Conservation (phyloP, 2,797 vertebrate species). For the Lithobates sylvaticus region DNA sequence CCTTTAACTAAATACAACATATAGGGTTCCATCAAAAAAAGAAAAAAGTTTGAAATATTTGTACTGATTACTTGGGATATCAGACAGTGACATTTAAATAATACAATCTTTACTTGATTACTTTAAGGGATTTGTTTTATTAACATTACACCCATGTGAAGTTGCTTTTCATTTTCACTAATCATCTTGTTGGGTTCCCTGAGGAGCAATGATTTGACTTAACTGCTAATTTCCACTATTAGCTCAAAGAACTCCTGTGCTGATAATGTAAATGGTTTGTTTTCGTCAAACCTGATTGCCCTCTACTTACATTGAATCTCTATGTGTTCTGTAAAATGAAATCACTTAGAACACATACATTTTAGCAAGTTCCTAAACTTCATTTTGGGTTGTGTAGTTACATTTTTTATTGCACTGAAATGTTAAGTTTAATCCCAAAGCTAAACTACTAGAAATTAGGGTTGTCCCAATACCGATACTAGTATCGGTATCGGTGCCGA, state of each 20-base stretch:
- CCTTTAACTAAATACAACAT: neutral
- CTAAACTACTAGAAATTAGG: no score
- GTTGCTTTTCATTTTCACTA: constrained; percentile 33
- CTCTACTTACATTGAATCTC: neutral
- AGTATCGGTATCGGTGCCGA: no score
- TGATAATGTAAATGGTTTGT: constrained; percentile 38
- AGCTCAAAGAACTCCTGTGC: constrained; percentile 17
- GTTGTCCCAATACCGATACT: no score
- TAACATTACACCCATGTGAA: constrained; percentile 23
- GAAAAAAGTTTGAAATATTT: constrained; percentile 7
- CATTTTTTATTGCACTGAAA: no score
- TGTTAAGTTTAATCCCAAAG: no score
- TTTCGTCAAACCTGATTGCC: constrained; percentile 10
- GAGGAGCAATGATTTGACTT: constrained; percentile 26
- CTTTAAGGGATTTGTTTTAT: constrained; percentile 37
- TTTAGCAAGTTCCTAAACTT: no score
- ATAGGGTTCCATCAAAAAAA: neutral
- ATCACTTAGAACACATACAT: neutral
- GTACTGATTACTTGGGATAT: constrained; percentile 20
- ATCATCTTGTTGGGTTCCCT: neutral
- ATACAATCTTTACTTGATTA: neutral
- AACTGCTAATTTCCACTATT: constrained; percentile 32
- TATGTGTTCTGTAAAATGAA: neutral
- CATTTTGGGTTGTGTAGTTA: no score
- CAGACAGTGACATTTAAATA: constrained; percentile 4